These are phyloP conservation scores for Tenualosa thibaudeaui DNA, from an alignment of 2,797 vertebrate species.

Conservation along the genomic window DNA sequence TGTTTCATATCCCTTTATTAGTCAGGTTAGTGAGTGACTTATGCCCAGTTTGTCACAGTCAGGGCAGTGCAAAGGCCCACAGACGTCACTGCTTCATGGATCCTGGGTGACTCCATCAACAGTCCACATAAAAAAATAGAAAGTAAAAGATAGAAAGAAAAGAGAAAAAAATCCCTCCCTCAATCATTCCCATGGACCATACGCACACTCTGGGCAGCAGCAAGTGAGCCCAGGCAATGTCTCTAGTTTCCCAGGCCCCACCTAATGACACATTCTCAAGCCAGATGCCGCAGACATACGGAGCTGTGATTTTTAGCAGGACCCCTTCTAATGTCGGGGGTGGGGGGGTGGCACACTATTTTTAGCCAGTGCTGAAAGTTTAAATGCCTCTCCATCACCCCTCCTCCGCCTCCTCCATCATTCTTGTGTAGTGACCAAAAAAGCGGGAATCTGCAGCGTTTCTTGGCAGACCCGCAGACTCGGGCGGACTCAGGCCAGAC, in stretches of 20 bases:
- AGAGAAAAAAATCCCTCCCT: conserved; percentile 56
- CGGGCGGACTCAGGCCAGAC: conserved; percentile 24
- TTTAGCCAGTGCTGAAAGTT: conserved; percentile 70
- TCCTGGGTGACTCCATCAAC: conserved; percentile 59
- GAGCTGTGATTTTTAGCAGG: conserved; percentile 78
- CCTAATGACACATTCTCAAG: conserved; percentile 74
- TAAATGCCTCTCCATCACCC: conserved; percentile 63
- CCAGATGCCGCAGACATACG: conserved; percentile 71
- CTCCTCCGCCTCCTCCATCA: conserved; percentile 49
- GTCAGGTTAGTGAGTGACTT: conserved; percentile 61
- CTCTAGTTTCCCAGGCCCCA: conserved; percentile 77
- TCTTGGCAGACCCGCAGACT: conserved; percentile 3
- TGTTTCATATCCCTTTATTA: conserved; percentile 53
- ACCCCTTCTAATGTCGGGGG: conserved; percentile 63
- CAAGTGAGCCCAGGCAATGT: conserved; percentile 62
- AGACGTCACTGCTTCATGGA: conserved; percentile 45
- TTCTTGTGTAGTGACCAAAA: conserved; percentile 30
- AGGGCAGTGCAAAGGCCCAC: background rate
- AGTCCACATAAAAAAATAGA: conserved; percentile 50
- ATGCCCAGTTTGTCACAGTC: conserved; percentile 38
- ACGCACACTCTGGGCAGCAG: conserved; percentile 67
- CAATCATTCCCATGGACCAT: conserved; percentile 74
- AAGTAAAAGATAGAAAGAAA: conserved; percentile 44
- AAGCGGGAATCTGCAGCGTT: conserved; percentile 37
- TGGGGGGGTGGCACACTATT: conserved; percentile 59